These are phyloP conservation scores for Pristionchus fissidentatus DNA, from an alignment of 2,888 invertebrate genomes.

Conservation along the genomic window DNA sequence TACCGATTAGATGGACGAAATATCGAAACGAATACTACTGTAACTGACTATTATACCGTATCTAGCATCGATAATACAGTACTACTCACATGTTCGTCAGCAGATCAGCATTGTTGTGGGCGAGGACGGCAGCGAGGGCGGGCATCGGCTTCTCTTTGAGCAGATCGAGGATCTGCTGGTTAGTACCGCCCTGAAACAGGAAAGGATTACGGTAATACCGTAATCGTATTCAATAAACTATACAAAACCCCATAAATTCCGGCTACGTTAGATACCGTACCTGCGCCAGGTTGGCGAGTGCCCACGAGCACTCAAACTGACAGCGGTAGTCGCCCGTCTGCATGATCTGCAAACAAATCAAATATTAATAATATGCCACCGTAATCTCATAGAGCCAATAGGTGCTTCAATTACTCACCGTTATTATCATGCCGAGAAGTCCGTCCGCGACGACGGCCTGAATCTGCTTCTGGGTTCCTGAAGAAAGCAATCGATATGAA, in stretches of 20 bases:
- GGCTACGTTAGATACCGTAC: constrained; percentile 44
- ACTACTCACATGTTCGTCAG: constrained; percentile 61
- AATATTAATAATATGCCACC: constrained; percentile 75
- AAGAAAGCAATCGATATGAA: neutral
- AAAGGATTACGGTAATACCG: neutral
- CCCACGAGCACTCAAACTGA: constrained; percentile 97
- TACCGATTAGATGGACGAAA: neutral
- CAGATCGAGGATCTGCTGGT: constrained; percentile 63
- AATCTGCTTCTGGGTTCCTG: constrained; percentile 77
- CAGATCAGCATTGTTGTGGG: constrained; percentile 64
- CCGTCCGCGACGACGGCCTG: constrained; percentile 84
- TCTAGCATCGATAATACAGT: constrained; percentile 19
- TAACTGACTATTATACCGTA: neutral
- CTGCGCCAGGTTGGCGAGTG: constrained; percentile 83
- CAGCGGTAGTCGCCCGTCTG: constrained; percentile 74
- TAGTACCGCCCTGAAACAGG: constrained; percentile 53
- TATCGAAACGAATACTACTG: neutral
- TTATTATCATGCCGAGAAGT: constrained; percentile 83
- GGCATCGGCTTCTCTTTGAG: constrained; percentile 57
- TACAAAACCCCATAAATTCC: neutral
- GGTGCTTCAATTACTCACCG: constrained; percentile 77
- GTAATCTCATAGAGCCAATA: neutral
- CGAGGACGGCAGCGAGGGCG: constrained; percentile 60
- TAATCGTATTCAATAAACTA: neutral
- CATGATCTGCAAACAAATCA: constrained; percentile 79